Percentiles rank a stretch among this genome's conserved stretches.
Conservation (phyloP, 2,888 invertebrate genomes). For the Dromius quadrimaculatus region DNA sequence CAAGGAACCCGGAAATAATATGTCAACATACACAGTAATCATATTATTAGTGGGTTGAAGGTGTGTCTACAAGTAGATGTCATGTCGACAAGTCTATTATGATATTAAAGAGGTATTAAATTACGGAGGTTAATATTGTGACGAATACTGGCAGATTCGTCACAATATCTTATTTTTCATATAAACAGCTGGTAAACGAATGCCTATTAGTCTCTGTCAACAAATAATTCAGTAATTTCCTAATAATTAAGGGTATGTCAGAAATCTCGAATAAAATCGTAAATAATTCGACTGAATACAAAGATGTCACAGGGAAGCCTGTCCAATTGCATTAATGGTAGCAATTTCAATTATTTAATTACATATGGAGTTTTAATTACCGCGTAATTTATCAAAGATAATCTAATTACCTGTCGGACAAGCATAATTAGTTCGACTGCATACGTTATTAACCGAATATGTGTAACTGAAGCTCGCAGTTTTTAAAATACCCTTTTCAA, state of each 20-base stretch:
- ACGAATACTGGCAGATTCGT: too few relatives aligned
- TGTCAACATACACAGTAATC: conserved; percentile 19
- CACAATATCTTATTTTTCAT: too few relatives aligned
- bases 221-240: too few relatives aligned
- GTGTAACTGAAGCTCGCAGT: conserved; percentile 8
- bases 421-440: conserved; percentile 43
- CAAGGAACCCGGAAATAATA: conserved; percentile 13
- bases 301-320: conserved; percentile 39
- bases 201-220: too few relatives aligned
- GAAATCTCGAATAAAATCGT: conserved; percentile 6
- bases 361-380: conserved; percentile 51
- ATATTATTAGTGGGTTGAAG: conserved; percentile 14
- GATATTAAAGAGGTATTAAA: too few relatives aligned
- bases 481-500: conserved; percentile 21
- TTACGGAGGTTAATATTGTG: too few relatives aligned
- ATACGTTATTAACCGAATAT: conserved; percentile 47
- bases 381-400: conserved; percentile 51
- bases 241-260: too few relatives aligned
- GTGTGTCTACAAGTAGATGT: conserved; percentile 7
- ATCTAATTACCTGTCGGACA: conserved; percentile 44
- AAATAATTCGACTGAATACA: conserved; percentile 13
- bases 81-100: not conserved
- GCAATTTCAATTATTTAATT: conserved; percentile 52
- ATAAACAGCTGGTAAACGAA: too few relatives aligned
- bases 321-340: conserved; percentile 41